Evolutionary conservation across 2,888 invertebrate genomes (phyloP).

Genomic region (Cephus pulcher): DNA sequence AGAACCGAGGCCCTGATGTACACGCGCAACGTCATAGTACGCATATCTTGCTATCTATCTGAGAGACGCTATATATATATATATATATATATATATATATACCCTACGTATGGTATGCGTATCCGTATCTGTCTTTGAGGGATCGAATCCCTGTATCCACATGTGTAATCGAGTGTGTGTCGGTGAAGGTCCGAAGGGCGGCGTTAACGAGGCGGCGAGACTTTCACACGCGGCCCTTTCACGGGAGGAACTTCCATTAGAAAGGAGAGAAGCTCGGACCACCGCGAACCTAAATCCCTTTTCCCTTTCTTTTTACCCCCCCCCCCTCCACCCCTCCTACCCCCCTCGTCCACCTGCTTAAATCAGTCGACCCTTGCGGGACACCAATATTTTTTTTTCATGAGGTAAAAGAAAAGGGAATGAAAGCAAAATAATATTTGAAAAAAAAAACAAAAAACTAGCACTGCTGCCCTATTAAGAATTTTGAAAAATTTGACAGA

Average conservation of each 20-base stretch:
- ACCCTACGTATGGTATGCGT: not conserved
- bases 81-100: not conserved
- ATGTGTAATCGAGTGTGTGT: not conserved
- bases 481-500: not conserved
- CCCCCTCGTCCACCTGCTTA: not conserved
- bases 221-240: constrained; percentile 44
- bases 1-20: not conserved
- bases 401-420: not conserved
- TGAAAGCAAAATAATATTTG: not conserved
- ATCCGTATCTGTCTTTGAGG: not conserved
- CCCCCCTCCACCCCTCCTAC: too few relatives aligned
- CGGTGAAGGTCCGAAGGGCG: constrained; percentile 29
- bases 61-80: not conserved
- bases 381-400: not conserved
- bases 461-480: not conserved
- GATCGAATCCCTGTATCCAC: not conserved
- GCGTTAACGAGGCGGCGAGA: constrained; percentile 53
- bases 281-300: not conserved
- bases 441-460: not conserved
- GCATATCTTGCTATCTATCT: not conserved
- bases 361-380: not conserved
- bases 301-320: not conserved
- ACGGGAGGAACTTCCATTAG: constrained; percentile 1
- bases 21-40: not conserved
- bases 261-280: not conserved